Evolutionary conservation across 2,888 invertebrate species (phyloP), one percentile per base, ranked within the genome.

Genomic region (Elgonia sp.): DNA sequence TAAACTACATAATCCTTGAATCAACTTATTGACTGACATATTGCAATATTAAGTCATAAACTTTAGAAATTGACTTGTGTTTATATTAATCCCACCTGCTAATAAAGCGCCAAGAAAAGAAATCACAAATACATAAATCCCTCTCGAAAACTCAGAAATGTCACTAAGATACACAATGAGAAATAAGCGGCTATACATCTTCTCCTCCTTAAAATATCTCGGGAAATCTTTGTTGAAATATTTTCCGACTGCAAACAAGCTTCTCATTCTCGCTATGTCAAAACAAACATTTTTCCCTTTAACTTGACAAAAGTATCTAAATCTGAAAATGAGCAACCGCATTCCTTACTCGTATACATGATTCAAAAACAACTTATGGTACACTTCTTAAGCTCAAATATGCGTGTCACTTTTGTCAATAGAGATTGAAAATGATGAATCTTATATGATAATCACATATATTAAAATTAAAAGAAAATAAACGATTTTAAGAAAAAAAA

Each of bases 261-360:
- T 65, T 37, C 20, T 55, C 18, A 70, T 82, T 82, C 65, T 57
- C 16, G 20, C 50, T 7, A 16, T 9, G 67, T 82, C 73, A 82
- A 63, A 73, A 75, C 46, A 82, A 75, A 82, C 57, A 75, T 57
- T 42, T 82, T 75, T 55, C 18, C 37, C 67, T 55, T 65, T 20
- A 20, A 1, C 20, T 53, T 16, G 3, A 14, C 16, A 53, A n/a
- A 53, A 53, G 14, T 53, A 46, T 46, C 10, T 42, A 9, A 9
- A 10, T 42, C 42, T 42, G 42, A 10, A 42, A 42, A 42, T n/a
- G n/a, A n/a, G n/a, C n/a, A n/a, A n/a, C n/a, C n/a, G n/a, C n/a
- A n/a, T n/a, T n/a, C n/a, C n/a, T n/a, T n/a, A n/a, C n/a, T n/a
- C n/a, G 5, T 29, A 29, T 29, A 18, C 50, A 70, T 70, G 37